Conservation (phyloP, 2,113 vertebrate species). For the Protomyctophum bolini region DNA sequence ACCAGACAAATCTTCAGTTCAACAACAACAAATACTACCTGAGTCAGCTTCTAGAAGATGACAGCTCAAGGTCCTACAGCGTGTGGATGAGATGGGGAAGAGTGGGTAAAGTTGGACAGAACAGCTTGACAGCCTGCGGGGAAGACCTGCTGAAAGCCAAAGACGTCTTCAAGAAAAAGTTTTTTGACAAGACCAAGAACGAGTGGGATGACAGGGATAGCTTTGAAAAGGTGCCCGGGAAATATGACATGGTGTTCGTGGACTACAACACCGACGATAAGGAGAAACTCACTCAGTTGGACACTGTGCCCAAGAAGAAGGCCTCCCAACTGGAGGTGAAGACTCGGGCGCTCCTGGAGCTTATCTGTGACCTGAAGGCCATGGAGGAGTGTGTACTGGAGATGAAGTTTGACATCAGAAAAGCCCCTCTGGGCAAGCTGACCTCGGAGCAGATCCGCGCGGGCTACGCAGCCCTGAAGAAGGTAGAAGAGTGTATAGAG, state of each 20-base stretch:
- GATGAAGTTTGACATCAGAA: slow-evolving; percentile 93
- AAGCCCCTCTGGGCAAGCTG: slow-evolving; percentile 90
- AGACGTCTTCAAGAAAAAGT: slow-evolving; percentile 89
- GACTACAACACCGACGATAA: slow-evolving; percentile 78
- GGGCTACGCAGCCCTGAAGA: slow-evolving; percentile 85
- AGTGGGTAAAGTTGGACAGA: slow-evolving; percentile 89
- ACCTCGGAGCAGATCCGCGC: slow-evolving; percentile 86
- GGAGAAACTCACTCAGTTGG: slow-evolving; percentile 34
- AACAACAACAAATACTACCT: slow-evolving; percentile 95
- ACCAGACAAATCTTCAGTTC: slow-evolving; percentile 92
- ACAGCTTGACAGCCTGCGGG: slow-evolving; percentile 77
- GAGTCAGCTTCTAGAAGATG: slow-evolving; percentile 89
- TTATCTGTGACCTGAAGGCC: slow-evolving; percentile 87
- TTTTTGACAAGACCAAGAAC: slow-evolving; percentile 90
- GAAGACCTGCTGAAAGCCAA: slow-evolving; percentile 85
- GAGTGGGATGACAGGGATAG: slow-evolving; percentile 79
- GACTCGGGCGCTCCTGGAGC: slow-evolving; percentile 83
- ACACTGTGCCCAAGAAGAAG: slow-evolving; percentile 49
- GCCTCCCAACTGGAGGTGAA: slow-evolving; percentile 78
- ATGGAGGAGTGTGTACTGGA: slow-evolving; percentile 92
- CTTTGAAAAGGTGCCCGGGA: slow-evolving; percentile 87
- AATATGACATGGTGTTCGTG: slow-evolving; percentile 89
- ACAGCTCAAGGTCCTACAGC: slow-evolving; percentile 78
- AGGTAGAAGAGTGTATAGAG: slow-evolving; percentile 85
- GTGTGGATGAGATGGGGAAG: slow-evolving; percentile 93